Evolutionary conservation across 2,113 vertebrate species (phyloP).

Genomic region (Brachirus orientalis): DNA sequence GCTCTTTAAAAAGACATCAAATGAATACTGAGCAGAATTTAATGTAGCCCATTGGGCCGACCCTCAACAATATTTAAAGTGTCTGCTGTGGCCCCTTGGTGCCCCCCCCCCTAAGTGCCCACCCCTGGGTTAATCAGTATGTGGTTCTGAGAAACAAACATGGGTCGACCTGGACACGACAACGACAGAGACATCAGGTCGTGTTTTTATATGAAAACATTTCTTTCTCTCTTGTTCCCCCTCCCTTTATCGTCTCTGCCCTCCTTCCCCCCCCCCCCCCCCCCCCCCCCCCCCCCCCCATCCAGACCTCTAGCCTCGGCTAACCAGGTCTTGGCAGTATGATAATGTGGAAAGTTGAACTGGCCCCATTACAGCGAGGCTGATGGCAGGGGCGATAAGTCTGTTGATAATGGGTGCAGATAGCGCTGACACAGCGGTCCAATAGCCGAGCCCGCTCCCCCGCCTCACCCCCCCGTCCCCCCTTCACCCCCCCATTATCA

Average conservation of each 20-base stretch:
- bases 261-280: conserved; percentile 33
- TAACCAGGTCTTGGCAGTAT: conserved; percentile 95
- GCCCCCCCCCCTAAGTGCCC: too few species aligned
- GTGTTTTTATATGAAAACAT: conserved; percentile 10
- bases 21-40: too few species aligned
- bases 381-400: conserved; percentile 94
- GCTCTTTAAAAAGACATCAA: too few species aligned
- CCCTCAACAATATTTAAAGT: too few species aligned
- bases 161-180: neutral
- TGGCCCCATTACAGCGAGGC: conserved; percentile 98
- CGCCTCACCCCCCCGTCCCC: conserved; percentile 60
- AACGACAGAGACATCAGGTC: conserved; percentile 21
- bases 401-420: conserved; percentile 97
- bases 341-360: conserved; percentile 99
- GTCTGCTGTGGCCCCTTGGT: too few species aligned
- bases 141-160: too few species aligned
- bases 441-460: conserved; percentile 87
- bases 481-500: conserved; percentile 90
- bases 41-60: too few species aligned
- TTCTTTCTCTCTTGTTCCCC: conserved; percentile 13
- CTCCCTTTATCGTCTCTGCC: conserved; percentile 37
- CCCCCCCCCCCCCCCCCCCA: conserved; percentile 69
- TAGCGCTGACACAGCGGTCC: conserved; percentile 92
- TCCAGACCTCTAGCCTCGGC: conserved; percentile 87
- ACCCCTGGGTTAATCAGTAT: too few species aligned